phyloP scores from a whole-genome alignment of 2,797 vertebrate genomes.

The Macropus fuliginosus region DNA sequence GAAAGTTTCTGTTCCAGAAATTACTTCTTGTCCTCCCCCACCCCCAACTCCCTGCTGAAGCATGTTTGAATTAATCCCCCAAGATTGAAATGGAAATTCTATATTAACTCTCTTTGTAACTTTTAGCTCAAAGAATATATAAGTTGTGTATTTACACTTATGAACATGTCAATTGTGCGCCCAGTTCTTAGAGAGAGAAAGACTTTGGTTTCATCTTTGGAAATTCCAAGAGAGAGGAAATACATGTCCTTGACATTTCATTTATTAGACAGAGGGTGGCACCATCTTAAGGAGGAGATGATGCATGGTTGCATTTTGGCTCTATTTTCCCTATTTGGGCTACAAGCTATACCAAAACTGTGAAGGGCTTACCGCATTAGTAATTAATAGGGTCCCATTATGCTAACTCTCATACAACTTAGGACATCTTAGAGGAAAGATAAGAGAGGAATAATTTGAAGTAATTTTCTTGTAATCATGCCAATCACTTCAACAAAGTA shows the following conservation, averaged over 20 bases:
- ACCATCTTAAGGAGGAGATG: conserved; percentile 75
- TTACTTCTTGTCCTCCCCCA: conserved; percentile 15
- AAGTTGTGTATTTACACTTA: neutral
- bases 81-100: conserved; percentile 75
- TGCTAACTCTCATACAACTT: conserved; percentile 88
- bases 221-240: conserved; percentile 65
- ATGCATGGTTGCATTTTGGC: conserved; percentile 72
- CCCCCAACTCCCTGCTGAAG: conserved; percentile 2
- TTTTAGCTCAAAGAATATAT: conserved; percentile 47
- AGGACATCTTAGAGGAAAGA: conserved; percentile 89
- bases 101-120: conserved; percentile 66
- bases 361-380: conserved; percentile 87
- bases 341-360: conserved; percentile 84
- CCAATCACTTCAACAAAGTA: conserved; percentile 91
- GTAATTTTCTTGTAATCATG: conserved; percentile 91
- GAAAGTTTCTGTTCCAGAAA: conserved; percentile 59
- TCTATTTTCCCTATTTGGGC: conserved; percentile 84
- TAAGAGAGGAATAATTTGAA: conserved; percentile 91
- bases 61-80: conserved; percentile 66
- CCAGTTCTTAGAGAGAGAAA: conserved; percentile 20
- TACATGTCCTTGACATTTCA: conserved; percentile 75
- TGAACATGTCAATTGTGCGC: conserved; percentile 6
- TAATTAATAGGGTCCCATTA: conserved; percentile 89
- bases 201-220: conserved; percentile 41
- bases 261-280: conserved; percentile 81